Conservation (phyloP, 2,888 invertebrate genomes). For the Pegoplata infirma region DNA sequence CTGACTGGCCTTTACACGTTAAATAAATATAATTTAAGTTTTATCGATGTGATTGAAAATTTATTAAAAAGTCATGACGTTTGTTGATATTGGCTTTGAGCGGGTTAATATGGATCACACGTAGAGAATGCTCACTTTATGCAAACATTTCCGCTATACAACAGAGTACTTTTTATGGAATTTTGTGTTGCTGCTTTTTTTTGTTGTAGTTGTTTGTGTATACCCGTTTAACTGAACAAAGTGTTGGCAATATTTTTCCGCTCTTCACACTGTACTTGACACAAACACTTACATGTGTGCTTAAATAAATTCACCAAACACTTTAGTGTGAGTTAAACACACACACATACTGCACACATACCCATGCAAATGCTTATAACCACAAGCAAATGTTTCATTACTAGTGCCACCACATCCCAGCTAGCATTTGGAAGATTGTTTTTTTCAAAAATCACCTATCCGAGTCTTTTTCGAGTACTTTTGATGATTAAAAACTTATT, state of each 20-base stretch:
- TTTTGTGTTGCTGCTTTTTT: not conserved
- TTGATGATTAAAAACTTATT: no score
- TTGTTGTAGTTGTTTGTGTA: not conserved
- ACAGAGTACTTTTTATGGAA: slow-evolving; percentile 22
- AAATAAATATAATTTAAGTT: no score
- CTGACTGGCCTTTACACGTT: no score
- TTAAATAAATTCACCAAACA: no score
- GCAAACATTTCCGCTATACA: slow-evolving; percentile 52
- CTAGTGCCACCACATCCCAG: slow-evolving; percentile 14
- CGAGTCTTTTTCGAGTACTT: no score
- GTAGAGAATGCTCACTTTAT: slow-evolving; percentile 5
- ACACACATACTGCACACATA: not conserved
- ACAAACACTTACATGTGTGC: not conserved
- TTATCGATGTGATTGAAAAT: no score
- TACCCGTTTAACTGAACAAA: slow-evolving; percentile 40
- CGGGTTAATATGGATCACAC: slow-evolving; percentile 39
- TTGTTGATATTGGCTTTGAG: slow-evolving; percentile 43
- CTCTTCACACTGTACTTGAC: slow-evolving; percentile 50
- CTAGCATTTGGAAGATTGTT: no score
- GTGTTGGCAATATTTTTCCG: slow-evolving; percentile 55
- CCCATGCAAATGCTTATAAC: not conserved
- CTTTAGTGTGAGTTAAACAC: not conserved
- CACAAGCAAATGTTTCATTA: slow-evolving; percentile 57
- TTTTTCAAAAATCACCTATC: no score
- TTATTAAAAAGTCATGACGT: not conserved